Conservation (phyloP, 2,113 vertebrate species). For the Abramis brama region DNA sequence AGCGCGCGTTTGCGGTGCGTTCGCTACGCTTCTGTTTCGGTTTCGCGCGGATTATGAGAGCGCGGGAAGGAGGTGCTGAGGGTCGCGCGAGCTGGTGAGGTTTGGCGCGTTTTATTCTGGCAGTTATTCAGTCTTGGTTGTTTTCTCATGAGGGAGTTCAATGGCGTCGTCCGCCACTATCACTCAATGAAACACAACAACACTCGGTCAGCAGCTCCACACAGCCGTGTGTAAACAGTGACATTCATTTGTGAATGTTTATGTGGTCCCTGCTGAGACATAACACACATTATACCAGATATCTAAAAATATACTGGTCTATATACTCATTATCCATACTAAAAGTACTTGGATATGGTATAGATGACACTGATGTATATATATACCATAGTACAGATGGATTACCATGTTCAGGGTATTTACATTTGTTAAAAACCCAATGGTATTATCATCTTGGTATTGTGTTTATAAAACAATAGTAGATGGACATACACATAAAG, state of each 20-base stretch:
- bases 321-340: neutral
- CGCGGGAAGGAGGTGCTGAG: conserved; percentile 64
- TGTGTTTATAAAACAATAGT: neutral
- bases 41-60: conserved; percentile 69
- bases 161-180: neutral
- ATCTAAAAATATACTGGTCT: neutral
- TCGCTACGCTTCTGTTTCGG: conserved; percentile 13
- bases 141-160: conserved; percentile 16
- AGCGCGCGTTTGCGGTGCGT: conserved; percentile 22
- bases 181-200: conserved; percentile 28
- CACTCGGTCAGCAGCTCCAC: neutral
- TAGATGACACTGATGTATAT: no score
- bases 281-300: neutral
- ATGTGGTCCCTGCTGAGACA: neutral
- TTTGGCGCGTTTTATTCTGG: neutral
- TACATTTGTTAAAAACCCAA: neutral
- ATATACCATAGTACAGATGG: neutral
- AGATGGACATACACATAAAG: neutral
- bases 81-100: conserved; percentile 76
- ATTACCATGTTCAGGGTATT: neutral
- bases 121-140: conserved; percentile 22
- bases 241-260: neutral
- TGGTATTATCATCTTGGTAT: neutral
- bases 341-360: neutral
- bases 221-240: conserved; percentile 1